Evolutionary conservation across 2,888 invertebrate species (phyloP).

Genomic region (Prostheceraeus crozeri): DNA sequence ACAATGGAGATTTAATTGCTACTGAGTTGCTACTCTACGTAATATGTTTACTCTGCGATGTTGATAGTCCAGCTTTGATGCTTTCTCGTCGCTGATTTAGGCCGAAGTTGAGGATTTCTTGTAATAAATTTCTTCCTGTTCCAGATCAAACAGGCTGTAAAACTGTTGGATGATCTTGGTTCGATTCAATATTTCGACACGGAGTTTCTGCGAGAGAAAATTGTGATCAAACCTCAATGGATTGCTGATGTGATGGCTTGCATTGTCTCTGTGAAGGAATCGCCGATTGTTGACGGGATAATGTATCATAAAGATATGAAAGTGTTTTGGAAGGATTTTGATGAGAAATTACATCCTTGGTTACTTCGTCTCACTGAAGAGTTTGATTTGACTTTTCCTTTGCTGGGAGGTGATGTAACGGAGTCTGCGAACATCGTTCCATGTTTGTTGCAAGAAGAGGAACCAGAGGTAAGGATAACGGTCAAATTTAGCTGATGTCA

Average conservation of each 20-base stretch:
- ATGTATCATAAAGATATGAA: conserved; percentile 47
- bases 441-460: conserved; percentile 41
- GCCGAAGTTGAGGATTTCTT: no score
- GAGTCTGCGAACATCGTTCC: conserved; percentile 40
- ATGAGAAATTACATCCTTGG: conserved; percentile 40
- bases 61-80: no score
- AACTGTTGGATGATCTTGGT: conserved; percentile 54
- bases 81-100: no score
- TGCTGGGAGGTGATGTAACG: conserved; percentile 28
- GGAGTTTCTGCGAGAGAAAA: conserved; percentile 48
- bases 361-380: conserved; percentile 42
- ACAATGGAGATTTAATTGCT: no score
- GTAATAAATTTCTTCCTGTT: no score
- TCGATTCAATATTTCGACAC: conserved; percentile 53
- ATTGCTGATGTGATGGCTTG: conserved; percentile 55
- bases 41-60: no score
- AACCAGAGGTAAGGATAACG: conserved; percentile 41
- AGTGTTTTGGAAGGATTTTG: conserved; percentile 48
- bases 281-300: conserved; percentile 51
- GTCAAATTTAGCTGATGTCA: no score
- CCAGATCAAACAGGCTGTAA: conserved; percentile 50
- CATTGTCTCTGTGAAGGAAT: conserved; percentile 52
- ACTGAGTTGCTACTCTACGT: no score
- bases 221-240: conserved; percentile 55
- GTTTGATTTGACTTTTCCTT: conserved; percentile 42